A percentile compares a stretch with the other conserved stretches of the same genome.
Conservation (phyloP, 2,888 invertebrate species). For the Drosophila maculinotata region DNA sequence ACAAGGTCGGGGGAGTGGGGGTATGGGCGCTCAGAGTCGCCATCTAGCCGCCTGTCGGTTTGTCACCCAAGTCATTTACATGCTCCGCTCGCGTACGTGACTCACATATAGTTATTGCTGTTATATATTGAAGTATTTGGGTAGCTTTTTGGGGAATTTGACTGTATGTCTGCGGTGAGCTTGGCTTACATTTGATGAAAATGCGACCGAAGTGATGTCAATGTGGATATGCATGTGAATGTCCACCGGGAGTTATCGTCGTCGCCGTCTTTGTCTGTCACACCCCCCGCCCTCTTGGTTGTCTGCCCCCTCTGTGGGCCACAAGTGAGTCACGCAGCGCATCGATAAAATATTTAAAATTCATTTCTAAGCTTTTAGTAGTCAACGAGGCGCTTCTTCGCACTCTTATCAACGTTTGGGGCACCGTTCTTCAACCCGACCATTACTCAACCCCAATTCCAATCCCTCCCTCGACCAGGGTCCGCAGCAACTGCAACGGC, state of each 20-base stretch:
- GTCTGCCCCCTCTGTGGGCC: conserved; percentile 5
- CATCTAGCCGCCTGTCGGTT: conserved; percentile 43
- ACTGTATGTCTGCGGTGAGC: conserved; percentile 45
- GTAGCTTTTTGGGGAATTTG: conserved; percentile 54
- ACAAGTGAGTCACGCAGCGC: conserved; percentile 73
- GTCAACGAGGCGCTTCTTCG: conserved; percentile 43
- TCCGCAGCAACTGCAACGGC: conserved; percentile 11
- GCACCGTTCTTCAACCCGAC: conserved; percentile 20
- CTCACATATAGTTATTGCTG: conserved; percentile 71
- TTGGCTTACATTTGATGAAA: conserved; percentile 72
- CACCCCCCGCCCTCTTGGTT: too few relatives aligned
- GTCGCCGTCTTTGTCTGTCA: not conserved
- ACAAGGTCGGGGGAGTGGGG: conserved; percentile 6
- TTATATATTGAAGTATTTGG: conserved; percentile 36
- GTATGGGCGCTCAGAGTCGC: not conserved
- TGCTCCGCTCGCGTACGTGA: conserved; percentile 74
- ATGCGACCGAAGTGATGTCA: conserved; percentile 59
- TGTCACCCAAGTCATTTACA: conserved; percentile 81
- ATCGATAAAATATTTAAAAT: conserved; percentile 80
- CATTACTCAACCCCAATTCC: conserved; percentile 33
- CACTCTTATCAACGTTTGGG: conserved; percentile 51
- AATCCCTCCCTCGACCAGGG: not conserved
- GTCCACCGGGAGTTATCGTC: conserved; percentile 53
- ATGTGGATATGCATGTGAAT: conserved; percentile 41
- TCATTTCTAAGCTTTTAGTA: conserved; percentile 76